These are phyloP conservation scores for Leptinotarsa lineolata DNA, from an alignment of 1,140 invertebrate species.

Conservation along the genomic window DNA sequence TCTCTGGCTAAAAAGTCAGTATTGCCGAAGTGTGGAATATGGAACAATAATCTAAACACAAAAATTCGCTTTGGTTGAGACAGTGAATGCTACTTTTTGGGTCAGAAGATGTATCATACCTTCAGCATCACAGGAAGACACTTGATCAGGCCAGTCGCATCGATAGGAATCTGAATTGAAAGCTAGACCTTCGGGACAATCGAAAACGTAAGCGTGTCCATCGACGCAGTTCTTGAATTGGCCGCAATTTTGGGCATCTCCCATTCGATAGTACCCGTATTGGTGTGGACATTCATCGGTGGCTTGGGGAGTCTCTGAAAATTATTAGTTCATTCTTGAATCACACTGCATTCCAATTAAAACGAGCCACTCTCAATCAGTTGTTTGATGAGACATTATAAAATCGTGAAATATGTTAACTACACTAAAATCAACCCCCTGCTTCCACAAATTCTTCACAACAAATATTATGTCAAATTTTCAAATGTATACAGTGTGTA, in stretches of 20 bases:
- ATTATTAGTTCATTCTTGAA: not conserved
- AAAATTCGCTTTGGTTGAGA: no score
- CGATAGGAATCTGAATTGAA: slow-evolving; percentile 77
- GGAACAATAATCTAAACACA: no score
- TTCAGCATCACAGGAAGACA: slow-evolving; percentile 76
- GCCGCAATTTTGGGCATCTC: slow-evolving; percentile 74
- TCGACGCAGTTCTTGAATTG: slow-evolving; percentile 84
- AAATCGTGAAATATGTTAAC: no score
- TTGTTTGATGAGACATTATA: no score
- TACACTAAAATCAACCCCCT: no score
- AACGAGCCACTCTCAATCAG: no score
- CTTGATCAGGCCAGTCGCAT: slow-evolving; percentile 88
- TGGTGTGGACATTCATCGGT: slow-evolving; percentile 83
- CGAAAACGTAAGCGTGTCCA: slow-evolving; percentile 63
- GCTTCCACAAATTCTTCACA: no score
- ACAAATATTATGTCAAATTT: no score
- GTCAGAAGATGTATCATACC: slow-evolving; percentile 54
- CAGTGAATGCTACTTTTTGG: no score
- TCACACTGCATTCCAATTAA: not conserved
- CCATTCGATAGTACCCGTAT: slow-evolving; percentile 79
- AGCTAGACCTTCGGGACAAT: slow-evolving; percentile 76
- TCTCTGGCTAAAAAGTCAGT: no score
- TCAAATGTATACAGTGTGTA: no score
- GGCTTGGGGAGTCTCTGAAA: slow-evolving; percentile 65
- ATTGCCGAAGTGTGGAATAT: no score